Evolutionary conservation across 2,113 vertebrate genomes (phyloP), one percentile per base, ranked within the genome.

Genomic region (Muscicapa adusta): DNA sequence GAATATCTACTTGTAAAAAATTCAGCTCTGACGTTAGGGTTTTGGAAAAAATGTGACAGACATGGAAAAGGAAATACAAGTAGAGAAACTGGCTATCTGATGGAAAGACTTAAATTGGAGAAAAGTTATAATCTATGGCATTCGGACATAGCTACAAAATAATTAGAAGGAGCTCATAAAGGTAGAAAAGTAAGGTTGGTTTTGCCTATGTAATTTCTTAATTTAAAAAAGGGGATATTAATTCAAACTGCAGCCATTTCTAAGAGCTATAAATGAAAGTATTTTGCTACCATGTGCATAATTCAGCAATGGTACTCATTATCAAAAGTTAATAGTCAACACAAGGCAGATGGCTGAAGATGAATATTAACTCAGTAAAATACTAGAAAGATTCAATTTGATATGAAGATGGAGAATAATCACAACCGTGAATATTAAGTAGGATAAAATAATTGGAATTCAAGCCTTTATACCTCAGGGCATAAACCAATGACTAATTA

Each of bases 321-420:
- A 58, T 81, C 57, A 78, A 36, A 92, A 87, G 48, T 71, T 91
- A 95, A 82, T 72, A 89, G 70, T 84, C 61, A 93, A 87, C 66
- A 75, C 11, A 51, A 90, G 29, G 53, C 66, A 92, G 38, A 85
- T 70, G 34, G 25, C 29, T 96, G 67, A 78, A 91, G 58, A 94
- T 57, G 25, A 9, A 33, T 61, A 80, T 78, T 92, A 92, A n/a
- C 40, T 79, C n/a, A 56, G 40, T 68, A 56, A 90, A 85, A 88
- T 63, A 40, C 40, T 82, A 75, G 70, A 77, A 91, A 74, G 42
- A 78, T 78, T 89, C 6, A 6, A 71, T 86, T 67, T 74, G 29
- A 77, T 77, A 28, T 31, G 56, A 88, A 94, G 51, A 74, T 2
- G 42, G 48, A 91, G 61, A 82, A 90, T 77, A 94, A 83, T 84